phyloP scores from a whole-genome alignment of 1,140 invertebrate genomes.

The Neomicropteryx cornuta region DNA sequence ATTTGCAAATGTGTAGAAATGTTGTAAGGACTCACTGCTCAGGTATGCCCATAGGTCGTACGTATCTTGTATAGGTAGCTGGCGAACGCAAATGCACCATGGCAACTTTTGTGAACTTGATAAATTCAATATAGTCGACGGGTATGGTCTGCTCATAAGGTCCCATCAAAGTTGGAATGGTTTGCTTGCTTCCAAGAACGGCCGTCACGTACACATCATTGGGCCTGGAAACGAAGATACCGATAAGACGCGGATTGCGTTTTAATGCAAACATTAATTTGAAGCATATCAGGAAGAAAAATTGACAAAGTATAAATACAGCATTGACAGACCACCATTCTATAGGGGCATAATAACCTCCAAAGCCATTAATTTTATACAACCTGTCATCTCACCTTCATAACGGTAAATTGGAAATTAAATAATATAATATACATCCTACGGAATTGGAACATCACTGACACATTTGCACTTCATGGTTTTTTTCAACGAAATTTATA shows the following conservation, averaged over 20 bases:
- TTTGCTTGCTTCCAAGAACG: constrained; percentile 49
- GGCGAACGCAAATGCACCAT: constrained; percentile 46
- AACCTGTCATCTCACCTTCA: too few species aligned
- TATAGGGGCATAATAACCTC: too few species aligned
- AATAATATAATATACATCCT: too few species aligned
- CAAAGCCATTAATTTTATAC: too few species aligned
- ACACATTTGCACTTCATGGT: too few species aligned
- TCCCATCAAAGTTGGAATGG: constrained; percentile 41
- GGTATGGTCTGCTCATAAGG: constrained; percentile 55
- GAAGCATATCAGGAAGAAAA: too few species aligned
- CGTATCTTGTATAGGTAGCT: constrained; percentile 44
- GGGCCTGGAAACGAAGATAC: constrained; percentile 40
- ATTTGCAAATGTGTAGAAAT: constrained; percentile 5
- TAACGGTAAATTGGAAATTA: too few species aligned
- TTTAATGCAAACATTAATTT: constrained; percentile 8
- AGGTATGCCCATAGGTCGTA: constrained; percentile 44
- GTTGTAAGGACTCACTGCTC: constrained; percentile 27
- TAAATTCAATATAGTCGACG: constrained; percentile 38
- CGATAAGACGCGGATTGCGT: neutral
- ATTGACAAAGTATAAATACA: too few species aligned
- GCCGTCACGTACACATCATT: constrained; percentile 46
- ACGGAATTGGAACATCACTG: too few species aligned
- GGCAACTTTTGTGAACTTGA: constrained; percentile 40
- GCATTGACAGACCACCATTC: too few species aligned
- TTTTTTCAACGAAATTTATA: too few species aligned